These are phyloP conservation scores for Standfussiana lucernea DNA, from an alignment of 2,888 invertebrate species.

Conservation along the genomic window DNA sequence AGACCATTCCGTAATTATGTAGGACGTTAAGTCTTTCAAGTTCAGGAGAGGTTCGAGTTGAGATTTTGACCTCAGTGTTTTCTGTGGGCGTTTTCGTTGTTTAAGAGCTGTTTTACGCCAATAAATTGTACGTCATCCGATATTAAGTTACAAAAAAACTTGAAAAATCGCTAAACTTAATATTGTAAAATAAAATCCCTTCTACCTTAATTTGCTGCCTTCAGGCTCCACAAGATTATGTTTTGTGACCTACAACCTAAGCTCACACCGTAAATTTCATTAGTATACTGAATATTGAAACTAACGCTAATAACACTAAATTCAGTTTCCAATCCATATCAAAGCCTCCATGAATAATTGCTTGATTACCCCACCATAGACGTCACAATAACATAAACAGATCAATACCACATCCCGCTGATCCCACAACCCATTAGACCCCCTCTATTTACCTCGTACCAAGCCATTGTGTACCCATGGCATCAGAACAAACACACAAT, in stretches of 20 bases:
- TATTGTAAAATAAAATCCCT: not conserved
- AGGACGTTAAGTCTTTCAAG: not conserved
- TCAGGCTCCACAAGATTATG: not conserved
- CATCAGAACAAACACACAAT: slow-evolving; percentile 50
- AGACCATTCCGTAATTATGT: not conserved
- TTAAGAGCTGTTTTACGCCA: not conserved
- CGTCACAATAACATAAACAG: slow-evolving; percentile 20
- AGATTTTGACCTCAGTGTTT: not conserved
- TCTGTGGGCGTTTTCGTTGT: not conserved
- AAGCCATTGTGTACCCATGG: slow-evolving; percentile 27
- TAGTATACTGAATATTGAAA: not conserved
- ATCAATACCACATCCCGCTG: slow-evolving; percentile 49
- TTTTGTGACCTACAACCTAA: not conserved
- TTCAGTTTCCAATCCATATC: slow-evolving; percentile 7
- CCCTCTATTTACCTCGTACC: slow-evolving; percentile 57
- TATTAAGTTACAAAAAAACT: not conserved
- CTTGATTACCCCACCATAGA: slow-evolving; percentile 1
- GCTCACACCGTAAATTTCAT: not conserved
- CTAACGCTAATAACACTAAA: not conserved
- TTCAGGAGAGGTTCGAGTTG: not conserved
- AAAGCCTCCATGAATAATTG: slow-evolving; percentile 38
- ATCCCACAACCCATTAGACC: slow-evolving; percentile 39
- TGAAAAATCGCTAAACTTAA: not conserved
- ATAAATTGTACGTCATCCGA: no score
- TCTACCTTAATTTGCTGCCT: not conserved